Evolutionary conservation across 2,797 vertebrate species (phyloP).

Genomic region (Sebastes goodei): DNA sequence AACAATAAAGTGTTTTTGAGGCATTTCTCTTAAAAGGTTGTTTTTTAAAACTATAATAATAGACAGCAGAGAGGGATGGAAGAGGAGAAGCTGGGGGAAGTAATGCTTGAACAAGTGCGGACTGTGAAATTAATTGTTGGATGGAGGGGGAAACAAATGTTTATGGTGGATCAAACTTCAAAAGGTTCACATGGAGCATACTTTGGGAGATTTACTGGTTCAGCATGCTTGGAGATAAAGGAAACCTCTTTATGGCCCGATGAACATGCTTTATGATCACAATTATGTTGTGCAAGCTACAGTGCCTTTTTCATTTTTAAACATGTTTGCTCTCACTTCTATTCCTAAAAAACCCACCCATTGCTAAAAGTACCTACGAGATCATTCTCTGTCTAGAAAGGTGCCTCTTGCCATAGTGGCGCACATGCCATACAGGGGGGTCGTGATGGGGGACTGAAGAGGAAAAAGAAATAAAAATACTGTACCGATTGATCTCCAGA

Average conservation of each 20-base stretch:
- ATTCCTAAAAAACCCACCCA: slow-evolving; percentile 64
- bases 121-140: slow-evolving; percentile 75
- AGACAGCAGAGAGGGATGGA: slow-evolving; percentile 77
- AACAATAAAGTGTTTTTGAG: slow-evolving; percentile 83
- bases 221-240: slow-evolving; percentile 79
- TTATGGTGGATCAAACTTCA: slow-evolving; percentile 75
- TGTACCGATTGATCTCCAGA: slow-evolving; percentile 91
- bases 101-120: slow-evolving; percentile 73
- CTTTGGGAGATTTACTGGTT: slow-evolving; percentile 69
- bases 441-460: slow-evolving; percentile 86
- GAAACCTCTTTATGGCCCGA: slow-evolving; percentile 75
- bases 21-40: slow-evolving; percentile 75
- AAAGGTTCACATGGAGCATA: slow-evolving; percentile 79
- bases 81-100: slow-evolving; percentile 70
- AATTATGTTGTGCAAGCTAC: slow-evolving; percentile 77
- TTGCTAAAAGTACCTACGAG: slow-evolving; percentile 46
- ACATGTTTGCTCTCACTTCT: slow-evolving; percentile 51
- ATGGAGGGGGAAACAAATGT: slow-evolving; percentile 78
- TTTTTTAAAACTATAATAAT: slow-evolving; percentile 45
- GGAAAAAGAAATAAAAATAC: slow-evolving; percentile 85
- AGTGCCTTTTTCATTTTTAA: slow-evolving; percentile 44
- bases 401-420: slow-evolving; percentile 79
- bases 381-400: slow-evolving; percentile 56
- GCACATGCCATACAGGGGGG: slow-evolving; percentile 85
- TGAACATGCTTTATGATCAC: slow-evolving; percentile 82